phyloP scores from a whole-genome alignment of 2,113 vertebrate species.

The Leuciscus idus region DNA sequence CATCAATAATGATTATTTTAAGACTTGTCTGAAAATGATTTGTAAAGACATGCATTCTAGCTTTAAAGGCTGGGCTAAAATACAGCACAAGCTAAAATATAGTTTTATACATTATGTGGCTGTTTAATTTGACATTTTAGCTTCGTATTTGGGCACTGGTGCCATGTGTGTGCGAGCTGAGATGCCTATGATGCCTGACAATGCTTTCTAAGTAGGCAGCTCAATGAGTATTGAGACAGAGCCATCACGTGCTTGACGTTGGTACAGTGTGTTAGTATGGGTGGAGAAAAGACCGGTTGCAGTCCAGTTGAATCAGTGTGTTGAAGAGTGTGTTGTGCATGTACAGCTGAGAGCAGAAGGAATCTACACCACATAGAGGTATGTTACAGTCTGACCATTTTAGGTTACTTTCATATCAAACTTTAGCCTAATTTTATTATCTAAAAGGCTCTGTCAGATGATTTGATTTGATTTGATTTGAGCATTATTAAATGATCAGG shows the following conservation, averaged over 20 bases:
- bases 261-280: background rate
- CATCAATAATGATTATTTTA: no score
- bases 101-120: background rate
- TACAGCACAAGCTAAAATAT: background rate
- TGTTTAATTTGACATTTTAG: background rate
- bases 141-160: background rate
- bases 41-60: background rate
- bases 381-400: background rate
- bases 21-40: no score
- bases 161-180: background rate
- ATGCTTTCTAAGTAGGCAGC: background rate
- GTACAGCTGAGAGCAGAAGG: conserved; percentile 18
- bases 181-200: background rate
- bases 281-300: conserved; percentile 14
- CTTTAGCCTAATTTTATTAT: background rate
- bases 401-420: background rate
- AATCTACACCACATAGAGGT: conserved; percentile 11
- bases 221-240: background rate
- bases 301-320: conserved; percentile 2
- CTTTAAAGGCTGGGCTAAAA: background rate
- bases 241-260: background rate
- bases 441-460: background rate
- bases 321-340: conserved; percentile 26
- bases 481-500: background rate
- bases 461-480: background rate